Evolutionary conservation across 2,113 vertebrate genomes (phyloP).

Genomic region (Azemiops feae): DNA sequence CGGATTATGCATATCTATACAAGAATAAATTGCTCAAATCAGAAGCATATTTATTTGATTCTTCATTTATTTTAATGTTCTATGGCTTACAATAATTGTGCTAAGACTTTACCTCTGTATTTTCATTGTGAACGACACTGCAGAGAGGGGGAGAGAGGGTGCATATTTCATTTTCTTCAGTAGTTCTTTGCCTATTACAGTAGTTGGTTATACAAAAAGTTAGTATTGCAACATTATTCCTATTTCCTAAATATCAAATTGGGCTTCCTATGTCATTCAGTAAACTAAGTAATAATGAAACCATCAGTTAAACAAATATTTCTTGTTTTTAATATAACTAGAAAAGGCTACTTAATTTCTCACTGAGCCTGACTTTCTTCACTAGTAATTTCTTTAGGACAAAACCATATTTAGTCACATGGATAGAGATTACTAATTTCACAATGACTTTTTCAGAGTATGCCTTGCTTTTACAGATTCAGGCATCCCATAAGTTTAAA

Average conservation of each 20-base stretch:
- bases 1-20: background rate
- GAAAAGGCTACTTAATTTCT: background rate
- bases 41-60: background rate
- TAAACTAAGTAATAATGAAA: background rate
- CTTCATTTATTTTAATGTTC: background rate
- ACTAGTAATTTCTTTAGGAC: background rate
- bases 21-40: background rate
- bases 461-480: background rate
- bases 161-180: background rate
- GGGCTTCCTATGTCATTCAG: background rate
- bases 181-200: background rate
- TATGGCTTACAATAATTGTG: background rate
- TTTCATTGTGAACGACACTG: background rate
- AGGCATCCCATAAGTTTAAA: conserved; percentile 1
- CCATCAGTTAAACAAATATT: background rate
- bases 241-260: background rate
- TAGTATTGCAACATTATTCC: background rate
- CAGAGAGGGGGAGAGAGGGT: too few relatives aligned
- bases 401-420: background rate
- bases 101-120: background rate
- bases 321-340: background rate
- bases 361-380: background rate
- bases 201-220: background rate
- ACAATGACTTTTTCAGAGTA: background rate
- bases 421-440: conserved; percentile 1